Conservation (phyloP, 2,797 vertebrate genomes). For the Arremon brunneinucha region DNA sequence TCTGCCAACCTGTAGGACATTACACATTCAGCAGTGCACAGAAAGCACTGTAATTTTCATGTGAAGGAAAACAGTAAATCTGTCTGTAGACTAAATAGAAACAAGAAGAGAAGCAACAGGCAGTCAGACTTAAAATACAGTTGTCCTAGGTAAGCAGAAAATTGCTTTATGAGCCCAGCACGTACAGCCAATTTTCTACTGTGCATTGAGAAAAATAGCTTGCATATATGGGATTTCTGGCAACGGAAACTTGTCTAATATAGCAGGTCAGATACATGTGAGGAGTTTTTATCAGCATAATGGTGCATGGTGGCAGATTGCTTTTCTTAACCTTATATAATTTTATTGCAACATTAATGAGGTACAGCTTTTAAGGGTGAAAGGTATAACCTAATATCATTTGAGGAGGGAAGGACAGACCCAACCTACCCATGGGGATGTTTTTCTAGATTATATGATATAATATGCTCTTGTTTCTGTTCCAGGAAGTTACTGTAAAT, state of each 20-base stretch:
- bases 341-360: neutral
- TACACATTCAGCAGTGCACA: neutral
- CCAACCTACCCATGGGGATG: neutral
- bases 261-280: neutral
- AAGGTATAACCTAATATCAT: neutral
- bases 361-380: neutral
- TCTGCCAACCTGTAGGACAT: neutral
- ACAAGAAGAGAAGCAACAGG: neutral
- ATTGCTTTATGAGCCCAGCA: neutral
- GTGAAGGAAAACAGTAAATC: neutral
- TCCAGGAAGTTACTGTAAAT: neutral
- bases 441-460: neutral
- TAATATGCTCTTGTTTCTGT: neutral
- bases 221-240: neutral
- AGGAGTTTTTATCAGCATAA: neutral
- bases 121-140: neutral
- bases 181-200: neutral
- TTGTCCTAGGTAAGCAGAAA: neutral
- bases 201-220: neutral
- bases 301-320: neutral
- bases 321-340: neutral
- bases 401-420: neutral
- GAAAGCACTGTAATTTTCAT: neutral
- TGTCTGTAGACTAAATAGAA: neutral
- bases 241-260: neutral